Base-by-base conservation (phyloP, 2,797 vertebrate genomes). In the Sardinella longiceps region DNA sequence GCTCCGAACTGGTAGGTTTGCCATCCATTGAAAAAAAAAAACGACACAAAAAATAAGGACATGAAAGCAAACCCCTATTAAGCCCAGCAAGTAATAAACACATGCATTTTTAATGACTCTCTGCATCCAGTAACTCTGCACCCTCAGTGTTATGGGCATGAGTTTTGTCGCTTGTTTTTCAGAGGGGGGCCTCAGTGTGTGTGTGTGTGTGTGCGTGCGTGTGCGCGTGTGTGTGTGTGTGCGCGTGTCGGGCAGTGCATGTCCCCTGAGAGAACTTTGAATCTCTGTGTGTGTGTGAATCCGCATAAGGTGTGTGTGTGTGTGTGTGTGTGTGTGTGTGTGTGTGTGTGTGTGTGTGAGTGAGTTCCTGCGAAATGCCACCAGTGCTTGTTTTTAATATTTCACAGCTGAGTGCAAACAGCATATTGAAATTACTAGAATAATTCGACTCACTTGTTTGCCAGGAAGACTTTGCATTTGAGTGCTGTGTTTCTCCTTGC, bases 41-140 rank as follows among this genome's bases (percentile, higher is more conserved):
- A 82, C n/a, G 23, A 56, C 11, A 45, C 30, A n/a, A n/a, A n/a
- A n/a, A n/a, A n/a, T n/a, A n/a, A 33, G 28, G 14, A 50, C 45
- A 2, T 5, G 33, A 45, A 51, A 80, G 58, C n/a, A 37, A 56
- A n/a, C n/a, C 51, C 66, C 33, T 28, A 18, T 37, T 28, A 63
- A 30, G 30, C 33, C 66, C 33, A 7, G 15, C 18, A 30, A 37
- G 14, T 20, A 74, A 33, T 74, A 74, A 74, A 74, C 66, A 74
- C 66, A 74, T 74, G 66, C 37, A 63, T 45, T 45, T 63, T 60
- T 43, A 58, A 37, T 12, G 50, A 15, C 20, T 33, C 28, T 53
- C 83, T 84, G 83, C 51, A 37, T 84, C 3, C 83, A 81, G 50
- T 77, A 83, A 74, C 66, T 74, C 18, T 74, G 66, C 66, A 74